Conservation (phyloP, 37 sponge, comb jelly and placozoan genomes). For the Spongilla lacustris region DNA sequence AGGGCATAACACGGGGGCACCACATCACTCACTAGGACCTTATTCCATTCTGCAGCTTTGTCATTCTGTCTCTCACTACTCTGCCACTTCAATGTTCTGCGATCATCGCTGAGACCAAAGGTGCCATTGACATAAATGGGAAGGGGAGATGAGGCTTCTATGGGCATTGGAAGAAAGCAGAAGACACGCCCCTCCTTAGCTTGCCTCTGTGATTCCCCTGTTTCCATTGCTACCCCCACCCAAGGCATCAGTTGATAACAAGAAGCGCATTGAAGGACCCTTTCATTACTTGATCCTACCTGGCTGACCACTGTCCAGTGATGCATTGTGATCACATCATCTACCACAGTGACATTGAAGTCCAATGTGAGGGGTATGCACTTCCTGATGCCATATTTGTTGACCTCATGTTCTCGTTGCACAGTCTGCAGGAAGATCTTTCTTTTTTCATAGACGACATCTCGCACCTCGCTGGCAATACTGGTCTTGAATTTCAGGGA, state of each 20-base stretch:
- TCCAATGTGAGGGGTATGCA: background rate
- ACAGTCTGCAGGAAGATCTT: background rate
- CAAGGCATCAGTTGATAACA: constrained; percentile 44
- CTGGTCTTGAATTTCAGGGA: background rate
- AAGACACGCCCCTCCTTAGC: constrained; percentile 38
- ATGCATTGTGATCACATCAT: background rate
- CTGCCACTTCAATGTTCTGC: constrained; percentile 63
- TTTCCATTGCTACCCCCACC: constrained; percentile 33
- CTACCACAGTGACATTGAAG: background rate
- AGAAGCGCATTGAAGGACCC: constrained; percentile 4
- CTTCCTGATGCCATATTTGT: background rate
- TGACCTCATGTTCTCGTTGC: background rate
- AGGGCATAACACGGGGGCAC: constrained; percentile 54
- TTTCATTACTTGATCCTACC: constrained; percentile 12
- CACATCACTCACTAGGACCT: constrained; percentile 35
- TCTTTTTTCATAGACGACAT: background rate
- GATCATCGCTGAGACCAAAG: constrained; percentile 61
- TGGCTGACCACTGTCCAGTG: constrained; percentile 27
- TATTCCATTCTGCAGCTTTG: constrained; percentile 60
- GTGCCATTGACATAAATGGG: constrained; percentile 79
- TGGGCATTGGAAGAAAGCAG: constrained; percentile 78
- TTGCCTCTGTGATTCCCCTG: background rate
- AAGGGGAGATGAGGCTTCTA: constrained; percentile 34
- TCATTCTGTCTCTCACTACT: constrained; percentile 50
- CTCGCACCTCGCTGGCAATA: background rate